phyloP scores from a whole-genome alignment of 2,888 invertebrate genomes.

The Phania funesta region DNA sequence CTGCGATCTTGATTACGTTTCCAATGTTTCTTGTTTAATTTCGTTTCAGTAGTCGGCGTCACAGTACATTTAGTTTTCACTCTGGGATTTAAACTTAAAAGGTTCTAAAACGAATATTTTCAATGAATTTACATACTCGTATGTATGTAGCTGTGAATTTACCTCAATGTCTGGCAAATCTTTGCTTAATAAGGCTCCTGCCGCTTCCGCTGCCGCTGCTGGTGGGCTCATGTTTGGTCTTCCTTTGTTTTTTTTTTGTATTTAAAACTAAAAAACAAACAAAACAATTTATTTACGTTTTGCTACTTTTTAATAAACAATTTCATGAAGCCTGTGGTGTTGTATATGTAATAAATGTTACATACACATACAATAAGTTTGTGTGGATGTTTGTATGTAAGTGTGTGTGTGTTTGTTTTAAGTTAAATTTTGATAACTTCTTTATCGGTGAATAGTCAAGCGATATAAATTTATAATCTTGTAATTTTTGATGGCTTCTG shows the following conservation, averaged over 20 bases:
- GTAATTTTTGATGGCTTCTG: too few relatives aligned
- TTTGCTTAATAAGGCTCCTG: slow-evolving; percentile 84
- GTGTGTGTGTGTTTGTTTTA: too few relatives aligned
- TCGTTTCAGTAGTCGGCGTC: slow-evolving; percentile 92
- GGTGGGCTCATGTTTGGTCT: slow-evolving; percentile 79
- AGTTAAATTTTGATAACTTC: too few relatives aligned
- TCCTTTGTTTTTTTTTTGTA: background rate
- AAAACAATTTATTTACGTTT: too few relatives aligned
- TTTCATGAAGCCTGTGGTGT: too few relatives aligned
- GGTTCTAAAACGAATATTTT: slow-evolving; percentile 83
- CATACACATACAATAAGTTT: too few relatives aligned
- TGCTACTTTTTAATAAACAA: too few relatives aligned
- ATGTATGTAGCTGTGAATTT: slow-evolving; percentile 72
- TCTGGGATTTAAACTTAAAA: slow-evolving; percentile 92
- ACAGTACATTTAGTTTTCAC: slow-evolving; percentile 88
- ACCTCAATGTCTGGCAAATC: slow-evolving; percentile 93
- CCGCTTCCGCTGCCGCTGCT: too few relatives aligned
- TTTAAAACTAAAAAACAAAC: slow-evolving; percentile 35
- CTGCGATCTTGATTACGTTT: slow-evolving; percentile 94
- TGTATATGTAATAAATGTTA: too few relatives aligned
- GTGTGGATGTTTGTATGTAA: too few relatives aligned
- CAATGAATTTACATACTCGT: background rate
- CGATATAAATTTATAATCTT: too few relatives aligned
- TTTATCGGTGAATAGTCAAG: too few relatives aligned
- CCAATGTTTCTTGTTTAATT: slow-evolving; percentile 95